Evolutionary conservation across 1,140 invertebrate genomes (phyloP).

Genomic region (Copidosoma floridanum): DNA sequence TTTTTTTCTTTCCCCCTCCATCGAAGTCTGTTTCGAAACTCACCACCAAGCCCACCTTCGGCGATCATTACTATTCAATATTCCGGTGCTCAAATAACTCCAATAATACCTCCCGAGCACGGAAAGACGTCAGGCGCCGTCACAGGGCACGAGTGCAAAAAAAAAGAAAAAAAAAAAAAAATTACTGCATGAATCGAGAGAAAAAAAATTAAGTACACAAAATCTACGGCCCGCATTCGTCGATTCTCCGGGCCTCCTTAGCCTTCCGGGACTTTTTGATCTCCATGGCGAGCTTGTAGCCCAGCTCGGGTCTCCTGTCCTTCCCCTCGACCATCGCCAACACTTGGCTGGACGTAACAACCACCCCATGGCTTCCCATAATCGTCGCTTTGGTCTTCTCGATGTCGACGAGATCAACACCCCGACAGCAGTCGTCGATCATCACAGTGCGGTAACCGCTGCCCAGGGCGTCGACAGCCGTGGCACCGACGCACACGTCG

Average conservation of each 20-base stretch:
- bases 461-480: slow-evolving; percentile 80
- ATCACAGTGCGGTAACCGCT: slow-evolving; percentile 88
- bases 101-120: too few species aligned
- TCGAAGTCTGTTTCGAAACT: too few species aligned
- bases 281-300: slow-evolving; percentile 82
- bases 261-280: slow-evolving; percentile 56
- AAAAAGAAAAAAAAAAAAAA: too few species aligned
- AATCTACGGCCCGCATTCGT: background rate
- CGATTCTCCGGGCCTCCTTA: background rate
- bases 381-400: slow-evolving; percentile 77
- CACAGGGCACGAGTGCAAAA: too few species aligned
- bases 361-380: slow-evolving; percentile 71
- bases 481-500: slow-evolving; percentile 93
- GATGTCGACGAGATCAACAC: slow-evolving; percentile 82
- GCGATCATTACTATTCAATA: too few species aligned
- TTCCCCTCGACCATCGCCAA: slow-evolving; percentile 81
- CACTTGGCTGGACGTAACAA: slow-evolving; percentile 76
- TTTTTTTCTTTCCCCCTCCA: too few species aligned
- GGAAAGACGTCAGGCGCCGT: too few species aligned
- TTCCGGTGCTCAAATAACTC: too few species aligned
- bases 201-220: too few species aligned
- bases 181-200: too few species aligned
- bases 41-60: too few species aligned
- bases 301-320: slow-evolving; percentile 81
- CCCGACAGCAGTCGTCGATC: slow-evolving; percentile 87